phyloP scores from a whole-genome alignment of 2,888 invertebrate species.

The Pomacea canaliculata region DNA sequence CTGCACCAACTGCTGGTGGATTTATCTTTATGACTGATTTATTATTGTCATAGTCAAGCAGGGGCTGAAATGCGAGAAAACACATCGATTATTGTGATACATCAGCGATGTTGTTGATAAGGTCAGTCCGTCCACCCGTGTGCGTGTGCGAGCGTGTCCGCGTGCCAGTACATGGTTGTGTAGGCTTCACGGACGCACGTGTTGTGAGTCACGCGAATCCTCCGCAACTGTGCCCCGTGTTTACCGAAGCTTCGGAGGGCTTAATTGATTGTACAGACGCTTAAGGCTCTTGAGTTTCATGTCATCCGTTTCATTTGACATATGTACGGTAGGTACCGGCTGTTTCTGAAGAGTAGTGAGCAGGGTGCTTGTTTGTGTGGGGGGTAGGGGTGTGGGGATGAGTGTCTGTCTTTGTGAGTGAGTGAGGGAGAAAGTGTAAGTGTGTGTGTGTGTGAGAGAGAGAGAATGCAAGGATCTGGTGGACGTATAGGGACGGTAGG shows the following conservation, averaged over 20 bases:
- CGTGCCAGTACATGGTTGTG: neutral
- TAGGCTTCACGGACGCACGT: neutral
- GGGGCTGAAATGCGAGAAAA: too few relatives aligned
- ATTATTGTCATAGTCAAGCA: too few relatives aligned
- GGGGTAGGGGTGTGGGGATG: neutral
- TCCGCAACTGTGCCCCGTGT: too few relatives aligned
- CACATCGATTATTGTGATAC: too few relatives aligned
- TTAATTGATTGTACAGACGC: too few relatives aligned
- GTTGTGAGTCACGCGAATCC: neutral
- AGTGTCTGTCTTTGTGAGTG: neutral
- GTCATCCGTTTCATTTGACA: too few relatives aligned
- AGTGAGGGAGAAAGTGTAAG: neutral
- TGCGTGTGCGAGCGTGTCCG: neutral
- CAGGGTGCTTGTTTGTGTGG: neutral
- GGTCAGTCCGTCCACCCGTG: neutral
- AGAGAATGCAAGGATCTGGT: neutral
- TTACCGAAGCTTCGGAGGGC: too few relatives aligned
- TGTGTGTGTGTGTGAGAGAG: constrained; percentile 9
- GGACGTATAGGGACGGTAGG: neutral
- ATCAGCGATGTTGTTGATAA: too few relatives aligned
- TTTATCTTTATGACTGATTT: too few relatives aligned
- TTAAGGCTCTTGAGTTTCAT: too few relatives aligned
- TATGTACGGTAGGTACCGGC: neutral
- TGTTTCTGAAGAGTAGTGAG: neutral
- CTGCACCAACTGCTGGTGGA: too few relatives aligned